phyloP scores from a whole-genome alignment of 2,797 vertebrate species.

The Notamacropus eugenii region DNA sequence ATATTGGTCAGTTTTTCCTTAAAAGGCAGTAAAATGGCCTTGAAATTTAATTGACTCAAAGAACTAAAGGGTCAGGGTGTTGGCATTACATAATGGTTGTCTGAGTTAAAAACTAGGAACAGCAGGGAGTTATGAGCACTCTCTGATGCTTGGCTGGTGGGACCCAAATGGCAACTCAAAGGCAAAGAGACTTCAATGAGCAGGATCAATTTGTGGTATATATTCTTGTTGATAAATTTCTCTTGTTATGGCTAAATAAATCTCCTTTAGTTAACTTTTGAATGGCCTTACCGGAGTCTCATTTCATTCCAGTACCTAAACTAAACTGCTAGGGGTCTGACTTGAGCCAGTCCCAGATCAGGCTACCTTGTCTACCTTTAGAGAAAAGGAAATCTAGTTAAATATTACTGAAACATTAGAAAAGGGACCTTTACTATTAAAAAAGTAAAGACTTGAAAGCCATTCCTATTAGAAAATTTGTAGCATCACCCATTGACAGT shows the following conservation, averaged over 20 bases:
- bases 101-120: background rate
- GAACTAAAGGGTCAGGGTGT: background rate
- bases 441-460: background rate
- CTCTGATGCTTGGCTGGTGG: background rate
- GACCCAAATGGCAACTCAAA: background rate
- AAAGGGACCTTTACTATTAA: background rate
- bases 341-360: background rate
- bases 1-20: background rate
- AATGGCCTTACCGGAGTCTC: background rate
- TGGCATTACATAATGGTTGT: background rate
- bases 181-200: background rate
- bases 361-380: background rate
- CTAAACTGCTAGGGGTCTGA: background rate
- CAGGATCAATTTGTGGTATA: background rate
- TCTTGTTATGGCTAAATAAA: background rate
- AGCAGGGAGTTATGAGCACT: background rate
- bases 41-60: background rate
- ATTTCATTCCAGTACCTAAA: background rate
- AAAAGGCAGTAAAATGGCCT: background rate
- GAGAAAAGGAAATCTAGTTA: background rate
- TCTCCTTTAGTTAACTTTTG: background rate
- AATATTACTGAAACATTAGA: background rate
- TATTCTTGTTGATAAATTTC: background rate
- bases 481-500: background rate
- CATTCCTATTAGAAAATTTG: background rate